Conservation (phyloP, 2,113 vertebrate genomes). For the Hucho hucho region DNA sequence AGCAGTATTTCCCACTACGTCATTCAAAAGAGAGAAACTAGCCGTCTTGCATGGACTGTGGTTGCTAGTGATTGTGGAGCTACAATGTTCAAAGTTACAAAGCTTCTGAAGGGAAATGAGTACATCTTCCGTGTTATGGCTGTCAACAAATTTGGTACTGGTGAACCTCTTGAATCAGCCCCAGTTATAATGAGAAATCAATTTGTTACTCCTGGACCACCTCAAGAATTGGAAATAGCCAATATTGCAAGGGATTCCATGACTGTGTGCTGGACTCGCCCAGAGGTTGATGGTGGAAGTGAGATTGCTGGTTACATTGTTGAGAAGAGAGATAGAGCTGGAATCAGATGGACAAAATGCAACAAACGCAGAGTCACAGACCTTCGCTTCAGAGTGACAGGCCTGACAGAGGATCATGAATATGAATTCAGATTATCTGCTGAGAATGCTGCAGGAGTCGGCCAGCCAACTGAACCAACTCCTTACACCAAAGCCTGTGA, state of each 20-base stretch:
- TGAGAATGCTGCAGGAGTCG: conserved; percentile 94
- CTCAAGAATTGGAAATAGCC: conserved; percentile 86
- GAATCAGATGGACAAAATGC: conserved; percentile 96
- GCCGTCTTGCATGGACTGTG: conserved; percentile 94
- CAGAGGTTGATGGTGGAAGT: conserved; percentile 89
- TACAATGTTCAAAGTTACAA: conserved; percentile 93
- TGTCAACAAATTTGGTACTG: conserved; percentile 93
- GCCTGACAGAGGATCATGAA: conserved; percentile 93
- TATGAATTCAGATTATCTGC: conserved; percentile 96
- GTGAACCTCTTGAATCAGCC: conserved; percentile 90
- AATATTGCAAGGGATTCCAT: conserved; percentile 96
- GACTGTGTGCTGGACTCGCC: conserved; percentile 95
- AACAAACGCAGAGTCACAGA: conserved; percentile 96
- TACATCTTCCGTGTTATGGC: conserved; percentile 97
- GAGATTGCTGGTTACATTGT: conserved; percentile 92
- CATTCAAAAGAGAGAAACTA: conserved; percentile 97
- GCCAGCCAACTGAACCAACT: conserved; percentile 85
- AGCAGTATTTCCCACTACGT: conserved; percentile 92
- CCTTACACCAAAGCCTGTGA: conserved; percentile 92
- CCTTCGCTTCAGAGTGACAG: conserved; percentile 91
- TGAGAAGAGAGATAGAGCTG: conserved; percentile 94
- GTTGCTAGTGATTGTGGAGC: conserved; percentile 87
- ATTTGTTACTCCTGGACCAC: conserved; percentile 88
- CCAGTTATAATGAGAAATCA: conserved; percentile 95
- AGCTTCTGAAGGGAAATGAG: conserved; percentile 95